phyloP scores from a whole-genome alignment of 2,888 invertebrate species.

The Caenorhabditis imperialis region DNA sequence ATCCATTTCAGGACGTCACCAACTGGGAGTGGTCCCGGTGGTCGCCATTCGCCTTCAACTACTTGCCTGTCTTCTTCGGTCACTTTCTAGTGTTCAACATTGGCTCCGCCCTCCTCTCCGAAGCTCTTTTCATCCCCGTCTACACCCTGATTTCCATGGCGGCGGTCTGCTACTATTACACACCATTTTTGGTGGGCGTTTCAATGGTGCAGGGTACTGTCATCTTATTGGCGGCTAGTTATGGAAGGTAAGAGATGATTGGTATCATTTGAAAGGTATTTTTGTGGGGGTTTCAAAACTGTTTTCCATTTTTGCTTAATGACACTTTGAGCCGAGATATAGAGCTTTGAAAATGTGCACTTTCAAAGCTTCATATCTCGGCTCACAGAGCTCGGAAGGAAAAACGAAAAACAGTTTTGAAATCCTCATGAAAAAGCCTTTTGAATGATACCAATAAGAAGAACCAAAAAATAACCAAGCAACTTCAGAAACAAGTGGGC shows the following conservation, averaged over 20 bases:
- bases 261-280: no score
- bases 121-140: conserved; percentile 58
- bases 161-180: conserved; percentile 65
- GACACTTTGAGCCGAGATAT: no score
- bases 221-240: conserved; percentile 65
- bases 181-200: conserved; percentile 64
- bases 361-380: no score
- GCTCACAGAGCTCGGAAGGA: no score
- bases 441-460: no score
- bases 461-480: neutral
- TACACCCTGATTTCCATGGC: conserved; percentile 66
- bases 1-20: conserved; percentile 72
- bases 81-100: conserved; percentile 76
- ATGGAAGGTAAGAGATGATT: no score
- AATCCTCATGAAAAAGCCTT: no score
- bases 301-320: no score
- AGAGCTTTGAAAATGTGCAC: no score
- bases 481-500: conserved; percentile 54
- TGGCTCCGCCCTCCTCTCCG: conserved; percentile 59
- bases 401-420: no score
- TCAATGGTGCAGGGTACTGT: conserved; percentile 70
- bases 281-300: no score
- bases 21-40: conserved; percentile 78
- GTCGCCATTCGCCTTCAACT: conserved; percentile 69
- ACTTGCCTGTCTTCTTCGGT: conserved; percentile 68